Base-by-base conservation (phyloP, 2,888 invertebrate species). In the Allophyes oxyacanthae region DNA sequence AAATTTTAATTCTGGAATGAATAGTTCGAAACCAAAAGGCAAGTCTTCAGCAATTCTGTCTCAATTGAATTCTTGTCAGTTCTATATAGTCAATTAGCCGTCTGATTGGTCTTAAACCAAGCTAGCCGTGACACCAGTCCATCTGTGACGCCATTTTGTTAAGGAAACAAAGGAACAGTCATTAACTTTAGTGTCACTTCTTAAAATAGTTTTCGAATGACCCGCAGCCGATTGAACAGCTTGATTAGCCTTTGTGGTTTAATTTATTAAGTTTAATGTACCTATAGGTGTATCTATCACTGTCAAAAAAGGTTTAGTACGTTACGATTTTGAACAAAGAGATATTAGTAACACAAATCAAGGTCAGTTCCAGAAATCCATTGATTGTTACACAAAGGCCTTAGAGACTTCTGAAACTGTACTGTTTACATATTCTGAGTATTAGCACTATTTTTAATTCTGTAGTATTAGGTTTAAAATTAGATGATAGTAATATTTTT, bases 141-240 rank as follows among this genome's bases (percentile, higher is more conserved):
- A 57, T 52, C 54, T 56, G 58, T 68, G 60, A 61, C 61, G 60
- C 37, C 36, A 59, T 63, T 48, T 73, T 65, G 72, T 62, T 65
- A 30, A 46, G 32, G 57, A 60, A 60, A 77, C 77, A 73, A 74
- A 65, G 71, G 45, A 72, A 60, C 34, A 40, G 48, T 41, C 68
- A 67, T 72, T 72, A 65, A 36, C n/a, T 55, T 57, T 41, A 41
- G 46, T 77, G 59, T 73, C 62, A 73, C 30, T 70, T 58, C 77
- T 77, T 62, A 55, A 73, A 69, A 77, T 77, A 77, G 69, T 52
- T 55, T 52, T 44, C 38, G 65, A 58, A 56, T 73, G 60, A 74
- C 66, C 62, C 25, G 11, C 49, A 37, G 46, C 13, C 15, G 14
- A 60, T 45, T 60, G 48, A 11, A 11, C 25, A 11, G 32, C 26